These are phyloP conservation scores for Automeris io DNA, from an alignment of 2,888 invertebrate species.

Conservation along the genomic window DNA sequence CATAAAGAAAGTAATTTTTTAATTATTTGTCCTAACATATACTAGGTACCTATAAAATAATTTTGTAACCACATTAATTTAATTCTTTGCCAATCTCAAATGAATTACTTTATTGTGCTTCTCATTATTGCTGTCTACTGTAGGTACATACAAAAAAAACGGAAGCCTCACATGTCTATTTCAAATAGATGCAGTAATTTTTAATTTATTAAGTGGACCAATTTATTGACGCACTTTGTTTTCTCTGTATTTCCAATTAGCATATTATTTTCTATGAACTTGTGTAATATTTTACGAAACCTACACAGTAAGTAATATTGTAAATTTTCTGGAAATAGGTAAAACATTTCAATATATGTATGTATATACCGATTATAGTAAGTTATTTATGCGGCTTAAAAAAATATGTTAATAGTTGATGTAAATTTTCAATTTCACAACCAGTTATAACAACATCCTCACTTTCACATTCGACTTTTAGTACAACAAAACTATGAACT, in stretches of 20 bases:
- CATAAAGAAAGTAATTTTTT: no score
- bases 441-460: conserved; percentile 48
- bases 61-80: no score
- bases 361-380: background rate
- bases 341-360: no score
- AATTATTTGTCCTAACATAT: no score
- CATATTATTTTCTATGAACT: background rate
- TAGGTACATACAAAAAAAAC: no score
- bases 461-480: conserved; percentile 66
- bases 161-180: no score
- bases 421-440: conserved; percentile 52
- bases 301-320: background rate
- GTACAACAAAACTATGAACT: conserved; percentile 36
- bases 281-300: background rate
- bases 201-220: no score
- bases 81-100: background rate
- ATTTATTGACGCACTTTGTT: background rate
- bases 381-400: background rate
- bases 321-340: no score
- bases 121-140: no score
- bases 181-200: no score
- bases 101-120: background rate
- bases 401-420: conserved; percentile 30
- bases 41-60: no score
- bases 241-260: background rate